phyloP scores from a whole-genome alignment of 1,140 invertebrate species.

The Drosophila jambulina region DNA sequence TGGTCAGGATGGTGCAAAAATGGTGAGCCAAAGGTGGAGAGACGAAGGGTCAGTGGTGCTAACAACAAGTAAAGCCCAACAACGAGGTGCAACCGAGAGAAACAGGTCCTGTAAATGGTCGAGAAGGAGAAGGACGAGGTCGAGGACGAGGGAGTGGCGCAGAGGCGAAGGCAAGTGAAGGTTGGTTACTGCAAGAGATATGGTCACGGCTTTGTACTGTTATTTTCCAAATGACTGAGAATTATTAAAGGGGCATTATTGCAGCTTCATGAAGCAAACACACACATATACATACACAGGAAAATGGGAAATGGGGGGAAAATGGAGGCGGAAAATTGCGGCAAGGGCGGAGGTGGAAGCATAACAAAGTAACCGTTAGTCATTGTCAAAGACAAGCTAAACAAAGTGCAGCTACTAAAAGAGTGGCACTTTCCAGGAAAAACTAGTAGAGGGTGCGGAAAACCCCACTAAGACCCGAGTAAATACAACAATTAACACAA shows the following conservation, averaged over 20 bases:
- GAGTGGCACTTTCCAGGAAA: slow-evolving; percentile 8
- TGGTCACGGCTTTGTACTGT: slow-evolving; percentile 70
- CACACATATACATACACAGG: slow-evolving; percentile 7
- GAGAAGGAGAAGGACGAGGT: background rate
- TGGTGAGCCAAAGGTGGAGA: background rate
- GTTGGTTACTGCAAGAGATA: slow-evolving; percentile 52
- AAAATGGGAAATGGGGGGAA: background rate
- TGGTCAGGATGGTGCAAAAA: background rate
- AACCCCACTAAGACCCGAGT: background rate
- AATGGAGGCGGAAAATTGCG: background rate
- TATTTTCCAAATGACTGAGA: slow-evolving; percentile 82
- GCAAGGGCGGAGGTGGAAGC: slow-evolving; percentile 10
- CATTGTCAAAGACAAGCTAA: slow-evolving; percentile 62
- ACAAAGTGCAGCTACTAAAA: slow-evolving; percentile 20
- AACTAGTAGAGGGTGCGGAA: background rate
- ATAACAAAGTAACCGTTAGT: slow-evolving; percentile 52
- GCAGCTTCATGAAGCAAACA: slow-evolving; percentile 76
- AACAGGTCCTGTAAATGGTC: background rate
- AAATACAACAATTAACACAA: slow-evolving; percentile 36
- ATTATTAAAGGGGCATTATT: slow-evolving; percentile 83
- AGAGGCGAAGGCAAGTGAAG: slow-evolving; percentile 18
- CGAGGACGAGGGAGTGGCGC: background rate
- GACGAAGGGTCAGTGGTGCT: slow-evolving; percentile 37
- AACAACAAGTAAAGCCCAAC: slow-evolving; percentile 53
- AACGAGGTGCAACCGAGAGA: slow-evolving; percentile 43